Evolutionary conservation across 2,888 invertebrate genomes (phyloP), one percentile per base, ranked within the genome.

Genomic region (Pasiphila rectangulata): DNA sequence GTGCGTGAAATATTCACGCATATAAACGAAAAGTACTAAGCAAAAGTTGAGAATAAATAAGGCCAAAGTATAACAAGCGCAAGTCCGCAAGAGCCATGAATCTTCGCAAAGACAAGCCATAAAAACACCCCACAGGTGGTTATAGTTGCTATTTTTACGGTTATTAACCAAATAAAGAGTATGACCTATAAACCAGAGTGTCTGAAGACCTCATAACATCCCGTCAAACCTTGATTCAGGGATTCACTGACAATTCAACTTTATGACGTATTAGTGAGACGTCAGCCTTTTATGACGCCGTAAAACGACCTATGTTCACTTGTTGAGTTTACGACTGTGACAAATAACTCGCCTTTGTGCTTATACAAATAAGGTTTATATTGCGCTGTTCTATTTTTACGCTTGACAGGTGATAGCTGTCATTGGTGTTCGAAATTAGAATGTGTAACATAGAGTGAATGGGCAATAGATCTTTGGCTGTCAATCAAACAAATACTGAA

Each of bases 191-290:
- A 71, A 71, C 60, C 53, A 53, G 47, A 21, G 20, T 29, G 17
- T 51, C 59, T 58, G 59, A 39, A 38, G 54, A 27, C 24, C 34
- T 51, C 59, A 59, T 69, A 63, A 65, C 64, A 63, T 64, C 67
- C 63, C 66, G 64, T 64, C 64, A 66, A 54, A 57, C 57, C 59
- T 63, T 50, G 51, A 48, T 49, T 50, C 56, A 54, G 44, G 58
- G 55, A 57, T 57, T 52, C 60, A 54, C 55, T 50, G 54, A 57
- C 59, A 69, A 69, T 67, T 69, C 65, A 66, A 57, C 45, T 50
- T 83, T 83, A 83, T 83, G 83, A 83, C 75, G 78, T 80, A 83
- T 80, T 81, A 83, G 82, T 83, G 75, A 83, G 83, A 78, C 72
- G 84, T 73, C 73, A 56, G 70, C 69, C 70, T 70, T 83, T 83